A percentile compares a stretch with the other conserved stretches of the same genome.
Evolutionary conservation across 2,797 vertebrate genomes (phyloP).

Genomic region (Peromyscus eremicus): DNA sequence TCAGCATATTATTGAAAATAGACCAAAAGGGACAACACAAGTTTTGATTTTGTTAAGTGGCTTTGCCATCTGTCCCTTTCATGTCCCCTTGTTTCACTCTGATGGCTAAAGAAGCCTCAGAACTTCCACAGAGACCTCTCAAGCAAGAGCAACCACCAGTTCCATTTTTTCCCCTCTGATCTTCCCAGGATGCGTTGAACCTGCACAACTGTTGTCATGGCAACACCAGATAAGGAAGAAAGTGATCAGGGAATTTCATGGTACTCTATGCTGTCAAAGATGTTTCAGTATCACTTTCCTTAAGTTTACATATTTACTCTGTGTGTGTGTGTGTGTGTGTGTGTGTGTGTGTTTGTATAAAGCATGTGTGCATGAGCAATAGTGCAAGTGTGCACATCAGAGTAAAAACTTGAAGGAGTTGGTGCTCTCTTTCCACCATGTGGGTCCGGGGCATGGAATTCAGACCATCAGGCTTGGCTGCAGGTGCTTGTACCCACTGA

Average conservation of each 20-base stretch:
- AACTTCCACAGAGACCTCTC: neutral
- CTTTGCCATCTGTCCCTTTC: neutral
- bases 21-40: neutral
- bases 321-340: no score
- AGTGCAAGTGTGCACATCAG: neutral
- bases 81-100: neutral
- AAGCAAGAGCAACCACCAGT: neutral
- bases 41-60: neutral
- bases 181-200: neutral
- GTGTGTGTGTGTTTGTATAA: neutral
- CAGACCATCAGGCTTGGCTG: neutral
- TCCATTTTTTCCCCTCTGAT: neutral
- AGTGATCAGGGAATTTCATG: neutral
- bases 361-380: neutral
- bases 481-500: neutral
- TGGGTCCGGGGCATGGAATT: neutral
- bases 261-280: neutral
- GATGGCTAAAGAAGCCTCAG: neutral
- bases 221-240: neutral
- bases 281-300: neutral
- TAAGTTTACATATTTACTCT: neutral
- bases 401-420: neutral
- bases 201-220: neutral
- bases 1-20: neutral
- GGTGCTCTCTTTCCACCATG: neutral